Percentiles rank a stretch among this genome's conserved stretches.
These are phyloP conservation scores for Automeris io DNA, from an alignment of 2,888 invertebrate species.

Conservation along the genomic window DNA sequence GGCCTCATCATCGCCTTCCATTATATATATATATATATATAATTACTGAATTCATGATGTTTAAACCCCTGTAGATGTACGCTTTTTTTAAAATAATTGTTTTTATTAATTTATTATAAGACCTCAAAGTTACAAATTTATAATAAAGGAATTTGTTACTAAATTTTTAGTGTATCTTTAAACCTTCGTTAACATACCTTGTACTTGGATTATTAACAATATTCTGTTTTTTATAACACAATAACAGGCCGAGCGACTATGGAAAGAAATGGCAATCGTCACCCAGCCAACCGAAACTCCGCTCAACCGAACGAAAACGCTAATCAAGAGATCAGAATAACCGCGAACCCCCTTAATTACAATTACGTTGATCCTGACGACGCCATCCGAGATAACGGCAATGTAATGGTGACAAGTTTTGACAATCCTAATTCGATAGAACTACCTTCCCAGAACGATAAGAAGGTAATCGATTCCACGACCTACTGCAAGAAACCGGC, in stretches of 20 bases:
- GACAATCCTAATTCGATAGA: conserved; percentile 86
- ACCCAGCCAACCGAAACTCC: conserved; percentile 57
- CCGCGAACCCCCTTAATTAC: conserved; percentile 84
- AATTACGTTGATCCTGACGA: conserved; percentile 83
- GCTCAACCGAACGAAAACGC: conserved; percentile 51
- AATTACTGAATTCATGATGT: conserved; percentile 3
- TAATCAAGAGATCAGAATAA: conserved; percentile 82
- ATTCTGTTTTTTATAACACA: background rate
- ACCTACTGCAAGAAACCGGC: conserved; percentile 83
- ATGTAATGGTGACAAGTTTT: conserved; percentile 81
- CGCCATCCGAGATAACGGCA: conserved; percentile 70
- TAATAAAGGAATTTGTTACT: too few relatives aligned
- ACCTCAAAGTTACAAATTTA: too few relatives aligned
- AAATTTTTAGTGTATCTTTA: too few relatives aligned
- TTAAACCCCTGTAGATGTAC: too few relatives aligned
- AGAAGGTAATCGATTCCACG: conserved; percentile 77
- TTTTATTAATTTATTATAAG: too few relatives aligned
- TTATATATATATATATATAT: background rate
- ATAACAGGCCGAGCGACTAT: conserved; percentile 76
- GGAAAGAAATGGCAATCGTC: conserved; percentile 72
- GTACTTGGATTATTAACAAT: too few relatives aligned
- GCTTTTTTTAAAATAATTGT: too few relatives aligned
- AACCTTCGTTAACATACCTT: too few relatives aligned
- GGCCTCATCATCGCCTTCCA: too few relatives aligned
- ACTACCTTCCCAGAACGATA: conserved; percentile 74